These are phyloP conservation scores for Montifringilla adamsi DNA, from an alignment of 2,113 vertebrate species.

Conservation along the genomic window DNA sequence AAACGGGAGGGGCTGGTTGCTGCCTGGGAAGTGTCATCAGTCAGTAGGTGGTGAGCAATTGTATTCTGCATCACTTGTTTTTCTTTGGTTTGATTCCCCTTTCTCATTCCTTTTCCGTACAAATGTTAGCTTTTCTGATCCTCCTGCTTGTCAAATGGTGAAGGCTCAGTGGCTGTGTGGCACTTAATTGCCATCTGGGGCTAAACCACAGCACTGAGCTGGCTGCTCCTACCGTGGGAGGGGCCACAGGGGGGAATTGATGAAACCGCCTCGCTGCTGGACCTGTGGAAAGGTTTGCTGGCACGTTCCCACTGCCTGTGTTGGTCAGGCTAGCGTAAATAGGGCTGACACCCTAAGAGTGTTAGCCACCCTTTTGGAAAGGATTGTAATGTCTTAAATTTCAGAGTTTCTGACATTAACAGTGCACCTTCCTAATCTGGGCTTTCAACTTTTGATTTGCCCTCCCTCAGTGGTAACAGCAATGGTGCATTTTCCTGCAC, in stretches of 20 bases:
- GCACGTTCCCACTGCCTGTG: rapidly evolving
- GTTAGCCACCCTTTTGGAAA: not conserved
- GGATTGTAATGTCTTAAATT: not conserved
- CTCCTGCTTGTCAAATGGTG: not conserved
- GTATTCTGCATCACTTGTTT: not conserved
- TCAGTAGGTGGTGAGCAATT: not conserved
- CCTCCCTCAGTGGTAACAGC: not conserved
- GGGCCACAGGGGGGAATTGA: not conserved
- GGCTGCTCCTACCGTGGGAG: not conserved
- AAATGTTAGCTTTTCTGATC: not conserved
- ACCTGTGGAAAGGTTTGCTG: not conserved
- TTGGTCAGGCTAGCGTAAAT: not conserved
- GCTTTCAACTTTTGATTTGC: not conserved
- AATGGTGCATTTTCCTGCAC: not conserved
- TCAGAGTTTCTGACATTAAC: not conserved
- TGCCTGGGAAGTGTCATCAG: not conserved
- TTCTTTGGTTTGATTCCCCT: not conserved
- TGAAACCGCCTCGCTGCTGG: not conserved
- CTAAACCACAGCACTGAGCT: rapidly evolving
- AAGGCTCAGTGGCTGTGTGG: not conserved
- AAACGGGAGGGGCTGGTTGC: not conserved
- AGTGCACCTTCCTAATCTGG: not conserved
- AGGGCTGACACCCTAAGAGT: not conserved
- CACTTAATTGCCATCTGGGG: not conserved
- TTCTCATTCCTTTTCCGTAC: not conserved